A percentile compares a stretch with the other conserved stretches of the same genome.
These are phyloP conservation scores for Fissipunctia ypsillon DNA, from an alignment of 2,888 invertebrate species.

Conservation along the genomic window DNA sequence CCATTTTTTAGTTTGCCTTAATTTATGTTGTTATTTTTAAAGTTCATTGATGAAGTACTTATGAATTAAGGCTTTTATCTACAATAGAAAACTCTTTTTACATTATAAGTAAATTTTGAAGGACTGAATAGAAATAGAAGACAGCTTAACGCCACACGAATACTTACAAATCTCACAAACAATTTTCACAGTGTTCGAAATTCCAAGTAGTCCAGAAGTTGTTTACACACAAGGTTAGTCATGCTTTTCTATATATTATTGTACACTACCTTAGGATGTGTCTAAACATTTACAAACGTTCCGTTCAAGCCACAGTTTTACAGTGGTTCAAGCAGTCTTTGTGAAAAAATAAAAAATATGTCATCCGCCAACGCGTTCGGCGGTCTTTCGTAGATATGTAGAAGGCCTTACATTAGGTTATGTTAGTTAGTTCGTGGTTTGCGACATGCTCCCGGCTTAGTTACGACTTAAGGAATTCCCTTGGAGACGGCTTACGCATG, in stretches of 20 bases:
- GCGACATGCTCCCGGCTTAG: constrained; percentile 44
- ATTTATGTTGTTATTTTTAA: neutral
- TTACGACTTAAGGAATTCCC: constrained; percentile 45
- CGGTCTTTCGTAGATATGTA: neutral
- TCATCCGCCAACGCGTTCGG: neutral
- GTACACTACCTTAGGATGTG: neutral
- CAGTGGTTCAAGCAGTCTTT: neutral
- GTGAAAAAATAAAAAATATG: neutral
- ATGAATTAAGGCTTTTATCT: neutral
- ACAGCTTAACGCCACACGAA: neutral
- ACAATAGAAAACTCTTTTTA: neutral
- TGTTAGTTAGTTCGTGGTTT: constrained; percentile 48
- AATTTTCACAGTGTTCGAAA: neutral
- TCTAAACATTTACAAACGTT: neutral
- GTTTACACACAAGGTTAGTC: constrained; percentile 21
- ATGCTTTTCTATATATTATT: constrained; percentile 6
- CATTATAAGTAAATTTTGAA: neutral
- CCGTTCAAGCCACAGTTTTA: neutral
- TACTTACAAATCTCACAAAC: neutral
- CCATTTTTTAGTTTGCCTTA: neutral
- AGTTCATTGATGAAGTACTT: neutral
- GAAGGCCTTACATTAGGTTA: constrained; percentile 26
- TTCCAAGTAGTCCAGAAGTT: constrained; percentile 8
- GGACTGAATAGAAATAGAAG: neutral
- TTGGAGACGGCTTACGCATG: constrained; percentile 31